Percentiles rank a stretch among this genome's conserved stretches.
phyloP scores from a whole-genome alignment of 2,888 invertebrate genomes.

The Lobophora halterata region DNA sequence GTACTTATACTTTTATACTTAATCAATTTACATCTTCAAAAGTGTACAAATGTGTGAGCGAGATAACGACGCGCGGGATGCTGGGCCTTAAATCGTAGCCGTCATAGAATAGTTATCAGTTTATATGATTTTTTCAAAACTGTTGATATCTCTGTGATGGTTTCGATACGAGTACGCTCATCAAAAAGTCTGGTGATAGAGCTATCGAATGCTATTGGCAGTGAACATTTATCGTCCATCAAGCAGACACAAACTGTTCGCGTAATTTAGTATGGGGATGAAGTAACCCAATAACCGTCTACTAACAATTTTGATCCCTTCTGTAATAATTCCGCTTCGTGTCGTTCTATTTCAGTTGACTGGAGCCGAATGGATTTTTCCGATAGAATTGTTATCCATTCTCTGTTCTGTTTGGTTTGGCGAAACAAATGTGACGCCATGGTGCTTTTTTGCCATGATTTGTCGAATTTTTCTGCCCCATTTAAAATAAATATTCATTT shows the following conservation, averaged over 20 bases:
- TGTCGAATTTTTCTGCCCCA: conserved; percentile 15
- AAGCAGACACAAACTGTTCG: conserved; percentile 12
- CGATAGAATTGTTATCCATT: conserved; percentile 67
- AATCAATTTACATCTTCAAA: too few species aligned
- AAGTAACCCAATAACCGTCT: conserved; percentile 42
- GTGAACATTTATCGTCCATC: conserved; percentile 7
- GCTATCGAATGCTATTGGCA: not conserved
- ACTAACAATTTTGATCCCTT: conserved; percentile 44
- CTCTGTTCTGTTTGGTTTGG: conserved; percentile 18
- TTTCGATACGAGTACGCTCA: too few species aligned
- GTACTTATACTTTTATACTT: too few species aligned
- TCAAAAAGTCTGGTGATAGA: conserved; percentile 27
- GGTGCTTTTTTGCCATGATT: conserved; percentile 8
- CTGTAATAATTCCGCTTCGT: conserved; percentile 68
- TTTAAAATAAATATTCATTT: too few species aligned
- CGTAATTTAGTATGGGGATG: conserved; percentile 27
- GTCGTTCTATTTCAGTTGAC: conserved; percentile 71
- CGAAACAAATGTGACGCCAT: conserved; percentile 14
- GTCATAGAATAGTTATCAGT: too few species aligned
- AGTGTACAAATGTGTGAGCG: too few species aligned
- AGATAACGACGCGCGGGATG: too few species aligned
- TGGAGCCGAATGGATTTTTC: conserved; percentile 69
- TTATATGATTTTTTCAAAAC: too few species aligned
- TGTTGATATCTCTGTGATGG: too few species aligned
- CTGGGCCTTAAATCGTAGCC: too few species aligned